Base-by-base conservation (phyloP, 2,113 vertebrate genomes). In the Benitochromis conjunctus region DNA sequence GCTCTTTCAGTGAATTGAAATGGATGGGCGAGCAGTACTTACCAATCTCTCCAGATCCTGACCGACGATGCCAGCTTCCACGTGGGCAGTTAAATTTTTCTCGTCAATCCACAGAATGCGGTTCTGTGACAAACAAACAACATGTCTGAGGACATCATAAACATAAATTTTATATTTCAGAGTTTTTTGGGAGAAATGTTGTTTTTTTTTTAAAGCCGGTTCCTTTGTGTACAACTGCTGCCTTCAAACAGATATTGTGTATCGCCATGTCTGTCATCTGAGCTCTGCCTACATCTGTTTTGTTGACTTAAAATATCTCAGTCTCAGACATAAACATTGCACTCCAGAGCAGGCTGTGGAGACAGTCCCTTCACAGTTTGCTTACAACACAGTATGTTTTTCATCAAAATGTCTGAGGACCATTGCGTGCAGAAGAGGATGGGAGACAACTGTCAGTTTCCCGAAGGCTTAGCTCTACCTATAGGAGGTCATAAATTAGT, bases 91-190 rank as follows among this genome's bases (percentile, higher is more conserved):
- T 92, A 99, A 94, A 91, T 99, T 99, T 89, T 97, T 99, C 95
- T 99, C 98, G 91, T 99, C 99, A 88, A 99, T 96, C 99, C 99
- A 99, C 53, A 99, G 96, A 93, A 99, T 99, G 85, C 97, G 97
- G 93, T 98, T 99, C 99, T 99, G 95, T 3, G 31, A 85, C 9
- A 60, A 80, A 66, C 26, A 9, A 79, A 66, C 36, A 57, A 76
- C 46, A 71, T 71, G 34, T 86, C 19, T 1, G 29, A 62, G 38
- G 26, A 60, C 6, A 29, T 86, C 51, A 81, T 79, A 58, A 85
- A 82, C 54, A 83, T 71, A 46, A 26, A 88, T 41, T 29, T 34
- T 82, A 79, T 46, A 43, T 31, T 14, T 34, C 24, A 14, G 6
- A 53, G 74, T 76, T 51, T 48, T 51, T 71, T 6, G 21, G 66